Conservation (phyloP, 2,888 invertebrate genomes). For the Troides aeacus region DNA sequence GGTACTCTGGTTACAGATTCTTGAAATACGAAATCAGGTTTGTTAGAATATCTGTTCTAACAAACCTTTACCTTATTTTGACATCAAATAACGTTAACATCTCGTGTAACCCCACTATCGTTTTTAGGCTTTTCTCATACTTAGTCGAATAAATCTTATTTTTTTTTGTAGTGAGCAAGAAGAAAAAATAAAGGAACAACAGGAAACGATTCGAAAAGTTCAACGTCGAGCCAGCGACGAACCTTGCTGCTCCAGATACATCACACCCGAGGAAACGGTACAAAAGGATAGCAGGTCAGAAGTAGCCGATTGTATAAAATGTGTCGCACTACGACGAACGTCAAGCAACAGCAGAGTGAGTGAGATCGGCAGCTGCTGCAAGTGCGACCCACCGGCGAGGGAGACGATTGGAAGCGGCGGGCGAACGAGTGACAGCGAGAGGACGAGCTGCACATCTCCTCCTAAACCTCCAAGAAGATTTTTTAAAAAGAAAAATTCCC, state of each 20-base stretch:
- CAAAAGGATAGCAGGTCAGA: constrained; percentile 35
- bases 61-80: too few relatives aligned
- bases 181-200: constrained; percentile 51
- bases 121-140: too few relatives aligned
- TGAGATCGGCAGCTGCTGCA: constrained; percentile 43
- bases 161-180: constrained; percentile 51
- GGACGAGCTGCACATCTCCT: constrained; percentile 44
- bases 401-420: not conserved
- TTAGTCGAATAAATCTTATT: not conserved
- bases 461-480: constrained; percentile 49
- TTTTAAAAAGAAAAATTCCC: constrained; percentile 44
- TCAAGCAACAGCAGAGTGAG: constrained; percentile 40
- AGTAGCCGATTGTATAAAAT: constrained; percentile 35
- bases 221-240: constrained; percentile 33
- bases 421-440: constrained; percentile 44
- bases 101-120: too few relatives aligned
- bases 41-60: too few relatives aligned
- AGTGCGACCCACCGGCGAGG: constrained; percentile 6
- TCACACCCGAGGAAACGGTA: constrained; percentile 34
- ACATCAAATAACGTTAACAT: too few relatives aligned
- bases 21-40: too few relatives aligned
- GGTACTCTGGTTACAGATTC: too few relatives aligned
- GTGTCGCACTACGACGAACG: constrained; percentile 33
- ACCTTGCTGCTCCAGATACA: constrained; percentile 36
- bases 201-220: constrained; percentile 42